Evolutionary conservation across 1,140 invertebrate species (phyloP), one percentile per base, ranked within the genome.

Genomic region (Aphelinus certus): DNA sequence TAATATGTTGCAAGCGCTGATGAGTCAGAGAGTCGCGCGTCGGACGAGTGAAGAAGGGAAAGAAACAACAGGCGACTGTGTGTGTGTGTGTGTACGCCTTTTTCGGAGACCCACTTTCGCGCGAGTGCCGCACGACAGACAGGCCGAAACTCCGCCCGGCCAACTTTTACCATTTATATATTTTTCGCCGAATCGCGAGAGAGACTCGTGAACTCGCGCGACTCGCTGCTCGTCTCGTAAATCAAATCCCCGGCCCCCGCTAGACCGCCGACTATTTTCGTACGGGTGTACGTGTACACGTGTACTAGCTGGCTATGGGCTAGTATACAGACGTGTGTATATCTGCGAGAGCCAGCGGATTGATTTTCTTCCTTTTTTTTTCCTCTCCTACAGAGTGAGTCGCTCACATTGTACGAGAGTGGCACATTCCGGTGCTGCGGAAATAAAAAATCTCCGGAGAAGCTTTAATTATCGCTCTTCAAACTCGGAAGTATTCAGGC

Each of bases 81-180:
- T 68, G 66, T 68, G 47, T 63, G 55, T 42, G 56, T 74, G 57
- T 51, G 45, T 42, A 3, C 56, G 10, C 47, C 51, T 71, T 64
- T 64, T 55, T 71, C 45, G 70, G 51, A 64, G 70, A 71, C 61
- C 47, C 9, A 62, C 68, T 70, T 62, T 61, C 42, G 67, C 56
- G 65, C 45, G 42, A 1, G 47, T 7, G 26, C 26, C 26, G 26
- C 26, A 26, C 26, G 26, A 26, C 26, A 26, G 26, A 26, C 26
- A 26, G 26, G 26, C 26, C 26, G 26, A 26, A 26, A 26, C 26
- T 26, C 53, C 7, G 47, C 6, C 1, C 55, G 6, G 7, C 5
- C 46, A 58, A 58, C 55, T 48, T 48, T 69, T 61, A 2, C 67
- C 57, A 60, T 60, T 10, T n/a, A 4, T 69, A 26, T 26, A 43